Evolutionary conservation across 2,113 vertebrate genomes (phyloP).

Genomic region (Amphilophus citrinellus): DNA sequence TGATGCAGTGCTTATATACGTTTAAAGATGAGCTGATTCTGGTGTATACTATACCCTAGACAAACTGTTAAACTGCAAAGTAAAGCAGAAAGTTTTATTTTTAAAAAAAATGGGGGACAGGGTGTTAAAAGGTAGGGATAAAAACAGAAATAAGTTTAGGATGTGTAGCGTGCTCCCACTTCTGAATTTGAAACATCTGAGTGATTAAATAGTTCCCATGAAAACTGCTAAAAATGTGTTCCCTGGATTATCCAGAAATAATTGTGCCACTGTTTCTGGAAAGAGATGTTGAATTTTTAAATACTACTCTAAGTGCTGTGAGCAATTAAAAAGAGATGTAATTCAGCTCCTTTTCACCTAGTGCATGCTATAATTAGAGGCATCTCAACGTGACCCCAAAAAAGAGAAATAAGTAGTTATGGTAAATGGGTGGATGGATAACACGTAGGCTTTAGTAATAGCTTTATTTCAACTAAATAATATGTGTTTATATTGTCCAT

Average conservation of each 20-base stretch:
- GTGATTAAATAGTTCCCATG: background rate
- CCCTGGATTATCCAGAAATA: slow-evolving; percentile 11
- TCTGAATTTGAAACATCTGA: background rate
- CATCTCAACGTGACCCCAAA: background rate
- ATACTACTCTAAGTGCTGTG: slow-evolving; percentile 12
- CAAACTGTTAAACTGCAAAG: background rate
- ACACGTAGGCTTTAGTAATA: slow-evolving; percentile 3
- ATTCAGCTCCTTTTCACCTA: slow-evolving; percentile 21
- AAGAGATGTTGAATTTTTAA: slow-evolving; percentile 40
- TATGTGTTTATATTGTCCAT: background rate
- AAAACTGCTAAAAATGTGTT: slow-evolving; percentile 14
- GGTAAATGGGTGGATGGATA: background rate
- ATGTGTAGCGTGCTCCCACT: background rate
- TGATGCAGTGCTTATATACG: background rate
- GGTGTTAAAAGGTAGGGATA: background rate
- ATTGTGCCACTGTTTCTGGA: slow-evolving; percentile 37
- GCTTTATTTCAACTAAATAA: slow-evolving; percentile 7
- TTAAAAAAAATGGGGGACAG: too few relatives aligned
- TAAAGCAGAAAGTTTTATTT: background rate
- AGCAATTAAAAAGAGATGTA: slow-evolving; percentile 7
- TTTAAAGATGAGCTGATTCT: background rate
- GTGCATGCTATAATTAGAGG: slow-evolving; percentile 10
- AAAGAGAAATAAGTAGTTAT: slow-evolving; percentile 14
- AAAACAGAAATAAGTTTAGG: background rate
- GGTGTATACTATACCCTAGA: background rate